Evolutionary conservation across 2,797 vertebrate genomes (phyloP), one percentile per base, ranked within the genome.

Genomic region (Carduelis carduelis): DNA sequence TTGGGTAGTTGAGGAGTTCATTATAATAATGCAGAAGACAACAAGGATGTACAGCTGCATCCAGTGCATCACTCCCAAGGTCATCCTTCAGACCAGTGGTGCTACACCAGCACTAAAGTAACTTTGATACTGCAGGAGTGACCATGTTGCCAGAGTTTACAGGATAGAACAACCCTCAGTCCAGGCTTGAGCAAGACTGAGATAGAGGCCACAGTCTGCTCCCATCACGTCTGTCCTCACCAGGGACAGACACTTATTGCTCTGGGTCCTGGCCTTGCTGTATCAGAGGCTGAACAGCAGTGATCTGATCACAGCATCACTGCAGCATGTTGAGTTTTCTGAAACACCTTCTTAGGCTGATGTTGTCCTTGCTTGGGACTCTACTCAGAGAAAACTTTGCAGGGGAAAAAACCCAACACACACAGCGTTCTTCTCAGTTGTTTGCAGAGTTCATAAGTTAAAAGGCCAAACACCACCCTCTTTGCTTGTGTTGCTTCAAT

Each of bases 371-470:
- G 21, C 46, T 39, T 82, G 50, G 17, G 11, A 17, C 22, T 41
- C 32, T 64, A 14, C 26, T 61, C 47, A 78, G 78, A 65, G 28
- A 52, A 11, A 72, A 9, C 9, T 63, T 30, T 10, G 3, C 5
- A 8, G 3, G 14, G 2, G 3, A 18, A 23, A 23, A 23, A 35
- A 13, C 0, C 5, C 2, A 28, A 26, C 22, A 37, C 5, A 47
- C 6, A 63, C 1, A 49, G 19, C 2, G 23, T 76, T 60, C 60
- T 66, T 66, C 56, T 68, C 44, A 50, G 14, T 20, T 77, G 70
- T 80, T 80, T 91, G 39, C 16, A 24, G 57, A n/a, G n/a, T 61
- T 35, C 9, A 0, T 47, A 66, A 70, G 12, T 69, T 76, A 59
- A 34, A 78, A 70, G n/a, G 50, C 27, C 56, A 80, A 94, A 65